Evolutionary conservation across 2,113 vertebrate genomes (phyloP).

Genomic region (Fukomys damarensis): DNA sequence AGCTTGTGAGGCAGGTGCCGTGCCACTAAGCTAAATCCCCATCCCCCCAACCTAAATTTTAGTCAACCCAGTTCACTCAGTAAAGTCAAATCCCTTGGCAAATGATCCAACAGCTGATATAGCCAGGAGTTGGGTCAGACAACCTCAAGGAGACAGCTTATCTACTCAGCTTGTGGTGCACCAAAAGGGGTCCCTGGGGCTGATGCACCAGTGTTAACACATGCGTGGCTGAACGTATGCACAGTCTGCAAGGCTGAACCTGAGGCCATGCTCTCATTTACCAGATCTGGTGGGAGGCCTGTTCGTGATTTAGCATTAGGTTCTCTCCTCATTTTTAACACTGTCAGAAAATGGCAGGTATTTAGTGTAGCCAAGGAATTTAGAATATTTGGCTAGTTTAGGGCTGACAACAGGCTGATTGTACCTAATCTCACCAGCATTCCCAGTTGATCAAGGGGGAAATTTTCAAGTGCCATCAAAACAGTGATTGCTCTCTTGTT

Average conservation of each 20-base stretch:
- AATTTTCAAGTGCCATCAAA: background rate
- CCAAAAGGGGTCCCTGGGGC: fast-evolving
- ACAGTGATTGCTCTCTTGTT: fast-evolving
- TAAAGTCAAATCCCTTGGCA: background rate
- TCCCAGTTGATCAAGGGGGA: background rate
- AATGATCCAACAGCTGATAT: background rate
- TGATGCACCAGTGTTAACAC: fast-evolving
- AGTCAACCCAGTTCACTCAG: background rate
- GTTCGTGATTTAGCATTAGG: background rate
- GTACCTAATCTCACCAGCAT: background rate
- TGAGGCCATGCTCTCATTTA: background rate
- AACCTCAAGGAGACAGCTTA: background rate
- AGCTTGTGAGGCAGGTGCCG: too few relatives aligned
- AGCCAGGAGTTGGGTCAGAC: background rate
- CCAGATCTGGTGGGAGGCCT: background rate
- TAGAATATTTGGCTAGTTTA: background rate
- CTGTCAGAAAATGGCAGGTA: background rate
- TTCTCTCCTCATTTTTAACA: background rate
- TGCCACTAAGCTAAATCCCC: too few relatives aligned
- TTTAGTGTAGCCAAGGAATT: background rate
- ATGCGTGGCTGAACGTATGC: too few relatives aligned
- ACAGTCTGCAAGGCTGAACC: background rate
- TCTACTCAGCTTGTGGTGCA: fast-evolving
- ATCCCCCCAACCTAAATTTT: too few relatives aligned
- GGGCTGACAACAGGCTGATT: background rate